phyloP scores from a whole-genome alignment of 2,888 invertebrate species.

The Lissocephala sabroskyi region DNA sequence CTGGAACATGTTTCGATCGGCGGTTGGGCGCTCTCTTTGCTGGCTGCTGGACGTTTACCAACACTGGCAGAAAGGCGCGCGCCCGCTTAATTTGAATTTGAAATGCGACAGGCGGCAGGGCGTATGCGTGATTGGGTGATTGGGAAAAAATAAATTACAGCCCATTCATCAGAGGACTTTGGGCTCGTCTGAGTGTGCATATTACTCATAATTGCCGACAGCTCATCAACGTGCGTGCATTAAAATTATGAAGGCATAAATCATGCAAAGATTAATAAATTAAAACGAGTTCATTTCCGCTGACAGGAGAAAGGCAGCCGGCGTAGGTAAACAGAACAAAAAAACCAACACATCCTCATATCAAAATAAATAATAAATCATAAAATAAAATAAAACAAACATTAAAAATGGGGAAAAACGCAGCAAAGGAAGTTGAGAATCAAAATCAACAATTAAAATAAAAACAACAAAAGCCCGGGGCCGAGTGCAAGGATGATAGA shows the following conservation, averaged over 20 bases:
- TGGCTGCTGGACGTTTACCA: slow-evolving; percentile 39
- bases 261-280: slow-evolving; percentile 55
- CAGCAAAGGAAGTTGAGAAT: slow-evolving; percentile 3
- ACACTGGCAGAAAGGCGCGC: slow-evolving; percentile 29
- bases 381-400: slow-evolving; percentile 30
- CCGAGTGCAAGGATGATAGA: no score
- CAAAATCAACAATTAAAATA: slow-evolving; percentile 5
- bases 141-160: background rate
- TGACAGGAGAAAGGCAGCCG: slow-evolving; percentile 47
- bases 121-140: slow-evolving; percentile 36
- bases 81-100: slow-evolving; percentile 12
- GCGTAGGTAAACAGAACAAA: no score
- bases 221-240: slow-evolving; percentile 29
- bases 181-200: background rate
- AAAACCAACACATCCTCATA: slow-evolving; percentile 14
- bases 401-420: slow-evolving; percentile 21
- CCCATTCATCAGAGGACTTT: background rate
- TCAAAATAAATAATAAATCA: slow-evolving; percentile 49
- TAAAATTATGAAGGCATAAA: slow-evolving; percentile 54
- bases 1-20: slow-evolving; percentile 42
- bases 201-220: slow-evolving; percentile 23
- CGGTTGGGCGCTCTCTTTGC: slow-evolving; percentile 2
- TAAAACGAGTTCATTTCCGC: slow-evolving; percentile 60
- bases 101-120: slow-evolving; percentile 31
- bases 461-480: slow-evolving; percentile 10